A percentile compares a stretch with the other conserved stretches of the same genome.
These are phyloP conservation scores for Spodoptera littoralis DNA, from an alignment of 2,888 invertebrate genomes.

Conservation along the genomic window DNA sequence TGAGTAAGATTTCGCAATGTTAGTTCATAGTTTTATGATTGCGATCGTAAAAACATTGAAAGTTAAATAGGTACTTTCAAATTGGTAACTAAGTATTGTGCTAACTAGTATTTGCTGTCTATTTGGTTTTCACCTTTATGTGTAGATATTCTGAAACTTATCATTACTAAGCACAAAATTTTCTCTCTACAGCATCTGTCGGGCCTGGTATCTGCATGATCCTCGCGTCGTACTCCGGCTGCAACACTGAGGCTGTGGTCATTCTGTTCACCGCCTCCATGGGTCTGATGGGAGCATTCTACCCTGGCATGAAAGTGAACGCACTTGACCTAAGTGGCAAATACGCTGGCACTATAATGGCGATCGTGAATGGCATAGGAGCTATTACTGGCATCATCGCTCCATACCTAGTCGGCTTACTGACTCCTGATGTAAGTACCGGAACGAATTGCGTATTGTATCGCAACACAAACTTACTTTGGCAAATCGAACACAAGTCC, in stretches of 20 bases:
- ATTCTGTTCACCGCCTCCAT: slow-evolving; percentile 90
- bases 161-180: background rate
- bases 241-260: slow-evolving; percentile 89
- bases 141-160: no score
- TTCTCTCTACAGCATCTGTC: slow-evolving; percentile 87
- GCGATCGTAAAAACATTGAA: slow-evolving; percentile 1
- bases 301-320: slow-evolving; percentile 92
- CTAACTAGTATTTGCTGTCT: no score
- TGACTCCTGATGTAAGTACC: slow-evolving; percentile 90
- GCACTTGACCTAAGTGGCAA: slow-evolving; percentile 91
- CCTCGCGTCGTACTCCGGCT: slow-evolving; percentile 91
- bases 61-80: background rate
- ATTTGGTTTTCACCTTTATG: no score
- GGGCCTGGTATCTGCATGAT: slow-evolving; percentile 91
- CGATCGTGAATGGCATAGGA: slow-evolving; percentile 92
- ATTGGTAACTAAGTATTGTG: background rate
- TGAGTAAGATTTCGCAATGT: slow-evolving; percentile 18
- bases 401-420: slow-evolving; percentile 90
- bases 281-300: slow-evolving; percentile 92
- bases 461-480: slow-evolving; percentile 44
- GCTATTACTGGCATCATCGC: slow-evolving; percentile 92
- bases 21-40: slow-evolving; percentile 21
- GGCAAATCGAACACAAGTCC: slow-evolving; percentile 21
- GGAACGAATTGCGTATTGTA: slow-evolving; percentile 53
- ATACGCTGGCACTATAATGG: slow-evolving; percentile 91